phyloP scores from a whole-genome alignment of 2,888 invertebrate genomes.

The Ochropacha duplaris region DNA sequence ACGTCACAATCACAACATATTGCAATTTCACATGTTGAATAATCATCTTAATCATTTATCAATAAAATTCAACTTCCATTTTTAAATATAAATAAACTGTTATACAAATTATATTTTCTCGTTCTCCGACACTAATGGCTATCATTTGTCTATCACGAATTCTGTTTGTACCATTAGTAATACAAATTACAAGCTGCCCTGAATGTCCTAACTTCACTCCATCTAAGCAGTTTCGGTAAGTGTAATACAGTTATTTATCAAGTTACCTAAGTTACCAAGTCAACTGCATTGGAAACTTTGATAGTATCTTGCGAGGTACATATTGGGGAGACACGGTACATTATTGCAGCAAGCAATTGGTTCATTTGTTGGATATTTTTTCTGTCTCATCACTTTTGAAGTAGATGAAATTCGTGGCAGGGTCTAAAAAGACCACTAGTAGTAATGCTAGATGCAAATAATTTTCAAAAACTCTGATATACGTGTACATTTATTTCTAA shows the following conservation, averaged over 20 bases:
- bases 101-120: no score
- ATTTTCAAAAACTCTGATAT: no score
- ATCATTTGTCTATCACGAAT: not conserved
- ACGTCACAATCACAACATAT: no score
- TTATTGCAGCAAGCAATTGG: not conserved
- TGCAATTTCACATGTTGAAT: no score
- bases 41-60: no score
- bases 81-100: not conserved
- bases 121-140: not conserved
- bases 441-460: no score
- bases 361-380: not conserved
- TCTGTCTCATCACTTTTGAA: no score
- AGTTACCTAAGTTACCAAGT: conserved; percentile 35
- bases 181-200: not conserved
- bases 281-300: conserved; percentile 38
- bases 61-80: no score
- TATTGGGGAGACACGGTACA: conserved; percentile 2
- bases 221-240: conserved; percentile 14
- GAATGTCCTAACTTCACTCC: not conserved
- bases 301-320: conserved; percentile 26
- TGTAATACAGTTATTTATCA: conserved; percentile 39
- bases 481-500: no score
- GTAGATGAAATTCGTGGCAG: no score
- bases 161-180: not conserved
- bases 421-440: no score